phyloP scores from a whole-genome alignment of 2,797 vertebrate species.

The Synanceia verrucosa region DNA sequence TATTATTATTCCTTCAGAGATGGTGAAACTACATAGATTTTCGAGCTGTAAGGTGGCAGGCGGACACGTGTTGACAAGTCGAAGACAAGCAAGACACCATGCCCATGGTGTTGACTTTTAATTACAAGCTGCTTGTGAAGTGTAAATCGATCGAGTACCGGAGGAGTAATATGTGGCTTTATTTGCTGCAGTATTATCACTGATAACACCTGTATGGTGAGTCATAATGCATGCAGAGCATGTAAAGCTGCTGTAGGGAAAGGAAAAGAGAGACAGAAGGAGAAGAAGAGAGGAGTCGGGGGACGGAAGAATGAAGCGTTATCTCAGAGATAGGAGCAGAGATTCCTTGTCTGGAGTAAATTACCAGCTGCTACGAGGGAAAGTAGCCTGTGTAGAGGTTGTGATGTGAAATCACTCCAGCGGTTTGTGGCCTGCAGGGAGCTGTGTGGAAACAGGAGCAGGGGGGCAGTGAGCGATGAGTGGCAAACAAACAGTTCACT shows the following conservation, averaged over 20 bases:
- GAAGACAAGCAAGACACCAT: background rate
- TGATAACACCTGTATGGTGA: constrained; percentile 44
- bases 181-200: constrained; percentile 51
- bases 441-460: constrained; percentile 24
- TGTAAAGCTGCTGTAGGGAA: constrained; percentile 22
- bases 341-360: constrained; percentile 58
- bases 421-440: constrained; percentile 41
- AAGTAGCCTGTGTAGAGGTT: constrained; percentile 35
- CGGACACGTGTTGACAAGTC: background rate
- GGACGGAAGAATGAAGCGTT: constrained; percentile 33
- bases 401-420: constrained; percentile 58
- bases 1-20: background rate
- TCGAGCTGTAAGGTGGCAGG: background rate
- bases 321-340: constrained; percentile 55
- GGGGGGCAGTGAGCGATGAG: constrained; percentile 51
- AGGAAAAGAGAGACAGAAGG: constrained; percentile 3
- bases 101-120: constrained; percentile 43
- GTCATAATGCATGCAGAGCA: constrained; percentile 48
- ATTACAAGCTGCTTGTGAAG: constrained; percentile 30
- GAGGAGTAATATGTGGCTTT: constrained; percentile 17
- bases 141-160: constrained; percentile 35
- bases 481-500: constrained; percentile 61
- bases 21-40: background rate
- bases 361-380: constrained; percentile 47
- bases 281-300: background rate